phyloP scores from a whole-genome alignment of 2,113 vertebrate species.

The Gambusia holbrooki region DNA sequence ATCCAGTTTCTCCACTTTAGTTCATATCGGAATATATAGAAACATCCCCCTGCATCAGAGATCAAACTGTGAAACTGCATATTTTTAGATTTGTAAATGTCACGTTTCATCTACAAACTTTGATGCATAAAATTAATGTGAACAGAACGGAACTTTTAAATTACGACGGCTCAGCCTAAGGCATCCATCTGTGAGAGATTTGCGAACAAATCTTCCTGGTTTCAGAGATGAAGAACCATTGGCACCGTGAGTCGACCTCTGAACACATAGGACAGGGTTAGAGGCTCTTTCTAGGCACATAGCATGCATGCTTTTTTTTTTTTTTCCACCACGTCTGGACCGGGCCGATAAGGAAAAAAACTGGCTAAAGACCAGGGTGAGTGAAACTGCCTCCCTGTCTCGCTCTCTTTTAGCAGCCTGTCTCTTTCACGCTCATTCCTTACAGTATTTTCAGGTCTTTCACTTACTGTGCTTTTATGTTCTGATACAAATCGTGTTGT shows the following conservation, averaged over 20 bases:
- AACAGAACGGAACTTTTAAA: conserved; percentile 19
- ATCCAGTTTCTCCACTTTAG: not conserved
- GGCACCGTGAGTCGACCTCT: conserved; percentile 44
- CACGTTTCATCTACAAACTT: not conserved
- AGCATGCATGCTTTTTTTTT: conserved; percentile 47
- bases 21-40: not conserved
- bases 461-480: conserved; percentile 9
- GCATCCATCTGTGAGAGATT: not conserved
- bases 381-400: conserved; percentile 39
- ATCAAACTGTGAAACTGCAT: not conserved
- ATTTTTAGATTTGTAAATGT: not conserved
- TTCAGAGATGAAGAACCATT: conserved; percentile 39
- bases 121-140: not conserved
- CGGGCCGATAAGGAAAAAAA: conserved; percentile 69
- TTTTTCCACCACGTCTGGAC: conserved; percentile 59
- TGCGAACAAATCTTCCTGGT: conserved; percentile 15
- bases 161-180: not conserved
- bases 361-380: conserved; percentile 62
- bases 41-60: not conserved
- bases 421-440: conserved; percentile 44
- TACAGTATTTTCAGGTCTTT: conserved; percentile 33
- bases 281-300: conserved; percentile 48
- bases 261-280: conserved; percentile 60
- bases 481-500: conserved; percentile 29
- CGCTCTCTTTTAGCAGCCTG: conserved; percentile 13